Conservation (phyloP, 2,797 vertebrate species). For the Remorina albescens region DNA sequence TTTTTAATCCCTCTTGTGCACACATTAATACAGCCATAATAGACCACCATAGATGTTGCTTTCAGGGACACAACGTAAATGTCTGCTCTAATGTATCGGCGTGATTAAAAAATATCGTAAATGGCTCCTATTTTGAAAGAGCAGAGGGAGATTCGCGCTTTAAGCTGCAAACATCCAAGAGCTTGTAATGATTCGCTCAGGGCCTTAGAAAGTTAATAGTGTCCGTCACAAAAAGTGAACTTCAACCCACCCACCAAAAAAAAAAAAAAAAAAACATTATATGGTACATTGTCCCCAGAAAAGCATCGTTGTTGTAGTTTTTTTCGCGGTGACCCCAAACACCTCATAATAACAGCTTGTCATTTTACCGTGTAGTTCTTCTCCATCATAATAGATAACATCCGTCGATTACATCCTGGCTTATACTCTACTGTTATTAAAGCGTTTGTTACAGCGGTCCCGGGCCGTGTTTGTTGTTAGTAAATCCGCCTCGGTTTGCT, state of each 20-base stretch:
- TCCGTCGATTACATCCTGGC: neutral
- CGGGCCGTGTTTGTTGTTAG: too few species aligned
- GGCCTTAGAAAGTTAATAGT: conserved; percentile 2
- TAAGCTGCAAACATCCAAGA: neutral
- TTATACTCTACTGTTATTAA: neutral
- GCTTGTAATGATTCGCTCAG: conserved; percentile 36
- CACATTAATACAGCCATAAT: neutral
- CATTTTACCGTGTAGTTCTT: neutral
- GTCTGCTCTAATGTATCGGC: neutral
- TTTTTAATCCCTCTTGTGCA: neutral
- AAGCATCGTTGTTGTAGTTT: neutral
- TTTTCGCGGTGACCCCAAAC: conserved; percentile 10
- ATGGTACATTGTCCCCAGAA: neutral
- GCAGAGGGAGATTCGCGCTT: conserved; percentile 1
- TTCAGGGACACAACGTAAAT: neutral
- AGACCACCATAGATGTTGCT: neutral
- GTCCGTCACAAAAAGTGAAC: neutral
- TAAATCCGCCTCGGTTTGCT: conserved; percentile 8
- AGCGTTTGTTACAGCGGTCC: neutral
- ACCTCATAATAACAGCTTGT: conserved; percentile 24
- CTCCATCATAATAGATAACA: neutral
- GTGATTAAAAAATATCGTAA: neutral
- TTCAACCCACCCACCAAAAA: too few species aligned
- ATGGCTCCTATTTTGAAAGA: neutral
- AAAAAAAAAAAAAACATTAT: conserved; percentile 15